These are phyloP conservation scores for Ceriagrion tenellum DNA, from an alignment of 2,888 invertebrate genomes.

Conservation along the genomic window DNA sequence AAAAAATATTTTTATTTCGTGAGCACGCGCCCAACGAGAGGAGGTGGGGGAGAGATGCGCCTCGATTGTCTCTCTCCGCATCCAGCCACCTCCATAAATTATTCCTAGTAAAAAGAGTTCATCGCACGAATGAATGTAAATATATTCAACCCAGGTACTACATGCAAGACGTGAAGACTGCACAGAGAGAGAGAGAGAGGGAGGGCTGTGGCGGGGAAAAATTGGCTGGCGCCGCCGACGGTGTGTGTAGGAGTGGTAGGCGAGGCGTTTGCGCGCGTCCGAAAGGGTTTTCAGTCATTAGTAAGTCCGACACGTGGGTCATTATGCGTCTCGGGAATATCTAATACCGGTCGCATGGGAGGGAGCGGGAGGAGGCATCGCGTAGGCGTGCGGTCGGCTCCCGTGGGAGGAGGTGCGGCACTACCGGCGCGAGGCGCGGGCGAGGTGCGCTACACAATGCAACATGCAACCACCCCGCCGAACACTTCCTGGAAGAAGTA, in stretches of 20 bases:
- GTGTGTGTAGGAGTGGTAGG: too few species aligned
- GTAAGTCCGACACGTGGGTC: background rate
- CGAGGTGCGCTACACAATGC: background rate
- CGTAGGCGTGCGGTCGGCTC: background rate
- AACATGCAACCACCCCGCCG: background rate
- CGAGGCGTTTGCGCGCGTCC: too few species aligned
- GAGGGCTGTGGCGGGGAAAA: background rate
- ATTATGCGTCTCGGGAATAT: background rate
- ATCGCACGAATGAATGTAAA: slow-evolving; percentile 3
- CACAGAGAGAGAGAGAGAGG: background rate
- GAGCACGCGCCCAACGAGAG: background rate
- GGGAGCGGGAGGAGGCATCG: background rate
- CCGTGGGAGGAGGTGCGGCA: background rate
- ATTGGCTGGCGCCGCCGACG: background rate
- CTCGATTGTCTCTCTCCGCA: background rate
- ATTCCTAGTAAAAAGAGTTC: background rate
- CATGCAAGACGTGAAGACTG: background rate
- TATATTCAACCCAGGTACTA: background rate
- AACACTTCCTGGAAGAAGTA: too few species aligned
- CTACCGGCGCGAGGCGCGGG: background rate
- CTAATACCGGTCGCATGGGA: background rate
- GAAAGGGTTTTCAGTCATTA: background rate
- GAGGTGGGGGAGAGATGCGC: background rate
- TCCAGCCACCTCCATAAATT: background rate
- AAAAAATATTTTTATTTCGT: background rate